phyloP scores from a whole-genome alignment of 1,140 invertebrate species.

The Oreohelix idahoensis region DNA sequence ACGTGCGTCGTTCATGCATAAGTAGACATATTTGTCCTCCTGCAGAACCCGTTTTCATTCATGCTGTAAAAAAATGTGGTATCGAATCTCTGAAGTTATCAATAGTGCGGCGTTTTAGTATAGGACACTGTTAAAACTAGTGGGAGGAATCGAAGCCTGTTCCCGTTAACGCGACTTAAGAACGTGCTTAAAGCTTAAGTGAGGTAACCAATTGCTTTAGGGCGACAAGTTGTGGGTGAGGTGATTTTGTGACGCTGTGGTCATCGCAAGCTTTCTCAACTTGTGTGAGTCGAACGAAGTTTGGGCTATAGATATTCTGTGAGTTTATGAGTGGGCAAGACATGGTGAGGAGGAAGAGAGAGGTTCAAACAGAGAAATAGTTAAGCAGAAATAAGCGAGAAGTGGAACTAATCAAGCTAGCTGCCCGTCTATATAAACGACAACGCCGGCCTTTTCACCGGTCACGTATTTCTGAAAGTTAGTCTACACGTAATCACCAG shows the following conservation, averaged over 20 bases:
- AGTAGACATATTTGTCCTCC: no score
- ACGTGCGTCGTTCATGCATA: no score
- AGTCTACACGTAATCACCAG: background rate
- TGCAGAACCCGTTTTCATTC: no score
- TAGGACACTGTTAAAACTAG: no score
- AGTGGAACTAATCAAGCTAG: background rate
- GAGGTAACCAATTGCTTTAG: background rate
- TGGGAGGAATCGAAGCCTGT: background rate
- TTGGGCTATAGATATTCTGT: background rate
- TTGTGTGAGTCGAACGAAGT: background rate
- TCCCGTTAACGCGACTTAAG: background rate
- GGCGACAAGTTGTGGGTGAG: background rate
- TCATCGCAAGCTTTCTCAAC: background rate
- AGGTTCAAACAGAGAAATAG: background rate
- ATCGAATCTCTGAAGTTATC: no score
- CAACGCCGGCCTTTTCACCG: background rate
- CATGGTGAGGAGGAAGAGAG: background rate
- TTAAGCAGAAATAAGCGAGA: background rate
- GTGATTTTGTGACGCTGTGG: background rate
- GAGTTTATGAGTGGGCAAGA: background rate
- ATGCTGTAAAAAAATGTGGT: no score
- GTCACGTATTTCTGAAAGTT: background rate
- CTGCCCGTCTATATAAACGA: background rate
- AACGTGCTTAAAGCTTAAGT: background rate
- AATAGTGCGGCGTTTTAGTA: no score